Conservation (phyloP, 1,140 invertebrate species). For the Neodiprion virginianus region DNA sequence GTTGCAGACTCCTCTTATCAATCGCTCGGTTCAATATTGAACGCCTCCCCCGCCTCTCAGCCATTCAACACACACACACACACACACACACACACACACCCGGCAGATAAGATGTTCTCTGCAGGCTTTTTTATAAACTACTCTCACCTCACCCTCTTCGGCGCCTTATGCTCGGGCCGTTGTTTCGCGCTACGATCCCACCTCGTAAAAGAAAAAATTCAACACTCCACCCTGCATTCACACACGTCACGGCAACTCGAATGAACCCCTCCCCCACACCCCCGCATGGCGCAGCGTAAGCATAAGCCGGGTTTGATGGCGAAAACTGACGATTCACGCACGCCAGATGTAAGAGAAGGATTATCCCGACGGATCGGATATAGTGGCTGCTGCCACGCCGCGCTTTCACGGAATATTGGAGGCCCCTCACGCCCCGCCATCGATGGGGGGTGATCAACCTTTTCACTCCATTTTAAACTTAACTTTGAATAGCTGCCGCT, state of each 20-base stretch:
- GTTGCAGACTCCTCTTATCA: background rate
- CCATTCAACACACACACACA: background rate
- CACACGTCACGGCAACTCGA: slow-evolving; percentile 41
- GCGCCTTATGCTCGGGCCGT: background rate
- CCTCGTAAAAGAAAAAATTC: slow-evolving; percentile 24
- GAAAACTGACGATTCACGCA: slow-evolving; percentile 47
- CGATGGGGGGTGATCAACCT: slow-evolving; percentile 30
- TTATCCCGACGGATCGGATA: slow-evolving; percentile 40
- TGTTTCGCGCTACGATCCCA: slow-evolving; percentile 13
- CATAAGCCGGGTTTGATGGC: slow-evolving; percentile 50
- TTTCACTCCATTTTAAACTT: slow-evolving; percentile 31
- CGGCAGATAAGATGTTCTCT: background rate
- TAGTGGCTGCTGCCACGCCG: background rate
- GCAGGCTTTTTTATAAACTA: background rate
- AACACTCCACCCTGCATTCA: slow-evolving; percentile 27
- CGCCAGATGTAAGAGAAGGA: slow-evolving; percentile 52
- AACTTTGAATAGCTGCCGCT: too few relatives aligned
- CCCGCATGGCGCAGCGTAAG: slow-evolving; percentile 18
- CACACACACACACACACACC: background rate
- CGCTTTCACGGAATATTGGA: slow-evolving; percentile 8
- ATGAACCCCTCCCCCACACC: too few relatives aligned
- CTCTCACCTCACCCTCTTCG: slow-evolving; percentile 15
- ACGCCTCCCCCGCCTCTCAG: background rate
- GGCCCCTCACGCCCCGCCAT: background rate
- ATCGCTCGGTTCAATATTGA: background rate